phyloP scores from a whole-genome alignment of 2,113 vertebrate genomes.

The Melanotaenia duboulayi region DNA sequence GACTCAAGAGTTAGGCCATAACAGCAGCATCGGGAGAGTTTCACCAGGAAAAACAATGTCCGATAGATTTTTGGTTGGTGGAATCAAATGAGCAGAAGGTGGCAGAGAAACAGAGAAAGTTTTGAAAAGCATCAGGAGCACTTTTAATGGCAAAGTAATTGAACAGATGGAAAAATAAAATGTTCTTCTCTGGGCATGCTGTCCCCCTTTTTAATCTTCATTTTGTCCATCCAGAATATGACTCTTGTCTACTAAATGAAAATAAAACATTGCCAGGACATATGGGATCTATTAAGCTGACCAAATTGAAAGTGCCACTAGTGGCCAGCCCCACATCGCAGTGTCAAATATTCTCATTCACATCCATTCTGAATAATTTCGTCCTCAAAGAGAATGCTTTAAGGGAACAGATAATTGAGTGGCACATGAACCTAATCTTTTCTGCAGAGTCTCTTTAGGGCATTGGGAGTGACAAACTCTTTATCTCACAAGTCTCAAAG shows the following conservation, averaged over 20 bases:
- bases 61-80: slow-evolving; percentile 33
- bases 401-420: slow-evolving; percentile 74
- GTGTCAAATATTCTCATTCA: slow-evolving; percentile 57
- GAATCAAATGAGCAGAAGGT: slow-evolving; percentile 22
- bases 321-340: slow-evolving; percentile 63
- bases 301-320: slow-evolving; percentile 55
- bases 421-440: slow-evolving; percentile 75
- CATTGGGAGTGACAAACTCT: slow-evolving; percentile 59
- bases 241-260: slow-evolving; percentile 53
- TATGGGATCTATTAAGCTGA: slow-evolving; percentile 67
- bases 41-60: slow-evolving; percentile 25
- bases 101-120: slow-evolving; percentile 25
- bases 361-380: slow-evolving; percentile 73
- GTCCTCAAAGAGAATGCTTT: slow-evolving; percentile 70
- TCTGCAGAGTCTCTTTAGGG: slow-evolving; percentile 61
- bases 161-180: slow-evolving; percentile 64
- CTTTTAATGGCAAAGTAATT: slow-evolving; percentile 55
- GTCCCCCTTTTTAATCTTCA: slow-evolving; percentile 2
- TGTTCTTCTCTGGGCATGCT: slow-evolving; percentile 30
- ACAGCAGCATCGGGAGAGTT: slow-evolving; percentile 36
- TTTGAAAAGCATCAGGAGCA: slow-evolving; percentile 34
- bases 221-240: slow-evolving; percentile 36
- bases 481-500: slow-evolving; percentile 67
- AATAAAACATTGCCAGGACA: slow-evolving; percentile 66
- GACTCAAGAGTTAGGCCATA: slow-evolving; percentile 40